These are phyloP conservation scores for Antennarius striatus DNA, from an alignment of 2,113 vertebrate genomes.

Conservation along the genomic window DNA sequence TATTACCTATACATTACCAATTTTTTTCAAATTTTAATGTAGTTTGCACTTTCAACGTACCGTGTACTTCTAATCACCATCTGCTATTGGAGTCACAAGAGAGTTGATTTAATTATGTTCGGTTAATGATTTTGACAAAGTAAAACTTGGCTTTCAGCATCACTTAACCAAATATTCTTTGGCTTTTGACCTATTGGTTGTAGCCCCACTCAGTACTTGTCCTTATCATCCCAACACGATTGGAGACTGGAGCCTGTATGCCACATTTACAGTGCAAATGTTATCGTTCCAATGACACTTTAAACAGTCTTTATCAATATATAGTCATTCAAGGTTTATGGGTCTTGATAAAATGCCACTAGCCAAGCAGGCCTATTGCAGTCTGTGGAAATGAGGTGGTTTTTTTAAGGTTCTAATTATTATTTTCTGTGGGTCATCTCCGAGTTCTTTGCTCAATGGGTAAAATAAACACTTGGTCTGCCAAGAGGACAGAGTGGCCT, in stretches of 20 bases:
- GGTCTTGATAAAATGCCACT: conserved; percentile 94
- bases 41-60: too few species aligned
- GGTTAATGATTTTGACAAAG: neutral
- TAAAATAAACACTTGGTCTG: conserved; percentile 35
- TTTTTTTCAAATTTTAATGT: too few species aligned
- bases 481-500: conserved; percentile 15
- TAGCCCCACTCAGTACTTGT: conserved; percentile 34
- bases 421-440: neutral
- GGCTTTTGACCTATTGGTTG: conserved; percentile 60
- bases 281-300: conserved; percentile 94
- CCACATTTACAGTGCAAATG: conserved; percentile 84
- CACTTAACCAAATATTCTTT: conserved; percentile 16
- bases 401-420: conserved; percentile 1
- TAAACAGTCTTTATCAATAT: conserved; percentile 98
- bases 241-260: conserved; percentile 68
- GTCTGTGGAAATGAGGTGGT: conserved; percentile 20
- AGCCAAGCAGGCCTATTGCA: conserved; percentile 83
- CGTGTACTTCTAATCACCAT: too few species aligned
- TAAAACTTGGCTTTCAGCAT: neutral
- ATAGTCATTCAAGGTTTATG: conserved; percentile 99
- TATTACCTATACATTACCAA: too few species aligned
- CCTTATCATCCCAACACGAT: conserved; percentile 69
- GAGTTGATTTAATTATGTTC: neutral
- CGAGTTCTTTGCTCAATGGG: conserved; percentile 25
- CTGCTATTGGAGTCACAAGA: too few species aligned